Evolutionary conservation across 2,797 vertebrate genomes (phyloP).

Genomic region (Enoplosus armatus): DNA sequence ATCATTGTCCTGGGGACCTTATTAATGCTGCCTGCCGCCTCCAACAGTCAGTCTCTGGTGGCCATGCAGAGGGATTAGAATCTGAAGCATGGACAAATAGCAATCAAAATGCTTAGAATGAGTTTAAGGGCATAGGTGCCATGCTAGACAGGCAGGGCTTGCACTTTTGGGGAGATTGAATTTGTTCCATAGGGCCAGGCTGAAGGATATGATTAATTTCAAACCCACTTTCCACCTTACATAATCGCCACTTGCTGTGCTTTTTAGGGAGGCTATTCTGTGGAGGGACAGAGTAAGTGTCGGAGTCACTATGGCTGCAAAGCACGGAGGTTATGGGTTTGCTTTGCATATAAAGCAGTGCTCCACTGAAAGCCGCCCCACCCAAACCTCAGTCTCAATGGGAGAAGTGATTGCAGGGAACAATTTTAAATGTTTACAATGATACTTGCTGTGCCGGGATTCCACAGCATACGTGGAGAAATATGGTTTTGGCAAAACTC

Average conservation of each 20-base stretch:
- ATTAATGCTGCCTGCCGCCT: constrained; percentile 34
- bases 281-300: constrained; percentile 46
- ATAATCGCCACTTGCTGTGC: constrained; percentile 53
- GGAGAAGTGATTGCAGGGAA: constrained; percentile 1
- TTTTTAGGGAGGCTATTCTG: constrained; percentile 43
- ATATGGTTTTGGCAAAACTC: neutral
- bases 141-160: constrained; percentile 36
- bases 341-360: constrained; percentile 49
- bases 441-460: neutral
- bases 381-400: neutral
- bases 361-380: neutral
- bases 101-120: constrained; percentile 56
- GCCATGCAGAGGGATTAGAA: constrained; percentile 41
- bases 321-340: constrained; percentile 32
- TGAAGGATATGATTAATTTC: constrained; percentile 66
- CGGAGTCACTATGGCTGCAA: constrained; percentile 30
- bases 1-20: constrained; percentile 45
- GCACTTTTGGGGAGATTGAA: constrained; percentile 56
- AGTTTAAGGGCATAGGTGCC: constrained; percentile 45
- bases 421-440: constrained; percentile 7
- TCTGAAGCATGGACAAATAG: constrained; percentile 52
- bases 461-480: too few relatives aligned
- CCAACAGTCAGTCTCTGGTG: constrained; percentile 26
- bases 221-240: constrained; percentile 47
- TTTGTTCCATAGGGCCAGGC: constrained; percentile 47